Base-by-base conservation (phyloP, 2,888 invertebrate species). In the Masnerella sp. region DNA sequence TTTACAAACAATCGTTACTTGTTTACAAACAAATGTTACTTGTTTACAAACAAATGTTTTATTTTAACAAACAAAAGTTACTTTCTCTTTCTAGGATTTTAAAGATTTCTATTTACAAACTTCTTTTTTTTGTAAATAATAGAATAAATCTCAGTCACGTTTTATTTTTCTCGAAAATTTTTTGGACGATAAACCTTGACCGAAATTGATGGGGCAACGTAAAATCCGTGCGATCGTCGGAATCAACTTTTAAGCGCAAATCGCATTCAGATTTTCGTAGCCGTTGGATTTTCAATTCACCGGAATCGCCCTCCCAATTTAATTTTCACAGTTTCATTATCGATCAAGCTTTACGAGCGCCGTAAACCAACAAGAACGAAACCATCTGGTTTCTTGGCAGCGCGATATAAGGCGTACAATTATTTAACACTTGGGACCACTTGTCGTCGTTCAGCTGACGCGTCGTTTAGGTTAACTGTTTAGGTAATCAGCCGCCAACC, bases 341-440 rank as follows among this genome's bases (percentile, higher is more conserved):
- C 36, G 36, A 36, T 36, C 36, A 11, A 2, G 4, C n/a, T 36
- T 36, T 36, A 25, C 25, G 25, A 36, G 36, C 36, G 14, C 14
- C 36, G 14, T 36, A 36, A 36, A 36, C 12, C 14, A 36, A 36
- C 36, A 36, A 36, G 36, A 36, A 36, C 12, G 36, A 36, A 36
- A 12, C 4, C 36, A 14, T 36, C 36, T 36, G 36, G 14, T 25
- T 36, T 36, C 36, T 36, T 36, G 36, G 36, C 36, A 36, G 14
- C n/a, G 25, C 25, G 7, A 7, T 25, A 25, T 25, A 25, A 25
- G 25, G 25, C 25, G 25, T 7, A 7, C 25, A 25, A 25, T 25
- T 25, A 25, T 25, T 25, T 25, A 25, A 25, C 25, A 25, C 25
- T 25, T 25, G 25, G 25, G 25, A 25, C 25, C 25, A 25, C 25